phyloP scores from a whole-genome alignment of 2,888 invertebrate genomes.

The Loripinus fragilis region DNA sequence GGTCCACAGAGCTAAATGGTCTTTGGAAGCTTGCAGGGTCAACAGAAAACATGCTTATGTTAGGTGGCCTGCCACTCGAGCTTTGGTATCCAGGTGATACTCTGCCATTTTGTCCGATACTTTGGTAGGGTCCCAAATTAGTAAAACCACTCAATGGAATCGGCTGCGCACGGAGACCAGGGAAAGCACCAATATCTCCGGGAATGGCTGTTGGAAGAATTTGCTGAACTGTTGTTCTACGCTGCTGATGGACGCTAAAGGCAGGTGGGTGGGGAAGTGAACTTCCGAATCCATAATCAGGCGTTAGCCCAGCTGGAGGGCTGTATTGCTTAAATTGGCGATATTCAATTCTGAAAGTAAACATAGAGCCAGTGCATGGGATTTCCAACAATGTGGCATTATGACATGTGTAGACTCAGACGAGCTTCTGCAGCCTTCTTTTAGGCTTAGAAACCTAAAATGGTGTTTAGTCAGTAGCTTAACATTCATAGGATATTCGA shows the following conservation, averaged over 20 bases:
- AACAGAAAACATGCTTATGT: conserved; percentile 7
- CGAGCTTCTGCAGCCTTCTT: no score
- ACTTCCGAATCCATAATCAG: conserved; percentile 51
- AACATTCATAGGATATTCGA: no score
- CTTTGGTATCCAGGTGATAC: neutral
- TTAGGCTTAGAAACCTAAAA: no score
- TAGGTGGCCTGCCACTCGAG: conserved; percentile 14
- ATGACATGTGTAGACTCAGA: no score
- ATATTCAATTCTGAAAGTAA: conserved; percentile 61
- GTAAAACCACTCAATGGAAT: neutral
- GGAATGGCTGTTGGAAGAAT: conserved; percentile 5
- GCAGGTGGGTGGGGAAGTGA: conserved; percentile 32
- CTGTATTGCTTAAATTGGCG: conserved; percentile 64
- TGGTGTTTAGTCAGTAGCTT: no score
- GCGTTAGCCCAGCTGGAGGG: conserved; percentile 60
- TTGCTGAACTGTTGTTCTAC: conserved; percentile 19
- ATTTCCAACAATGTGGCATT: no score
- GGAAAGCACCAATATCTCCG: conserved; percentile 1
- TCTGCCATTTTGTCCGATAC: neutral
- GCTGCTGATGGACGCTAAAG: conserved; percentile 32
- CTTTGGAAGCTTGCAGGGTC: neutral
- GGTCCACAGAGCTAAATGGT: neutral
- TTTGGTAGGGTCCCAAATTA: neutral
- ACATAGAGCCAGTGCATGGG: no score
- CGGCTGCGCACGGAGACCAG: neutral